These are phyloP conservation scores for Origma solitaria DNA, from an alignment of 2,113 vertebrate genomes.

Conservation along the genomic window DNA sequence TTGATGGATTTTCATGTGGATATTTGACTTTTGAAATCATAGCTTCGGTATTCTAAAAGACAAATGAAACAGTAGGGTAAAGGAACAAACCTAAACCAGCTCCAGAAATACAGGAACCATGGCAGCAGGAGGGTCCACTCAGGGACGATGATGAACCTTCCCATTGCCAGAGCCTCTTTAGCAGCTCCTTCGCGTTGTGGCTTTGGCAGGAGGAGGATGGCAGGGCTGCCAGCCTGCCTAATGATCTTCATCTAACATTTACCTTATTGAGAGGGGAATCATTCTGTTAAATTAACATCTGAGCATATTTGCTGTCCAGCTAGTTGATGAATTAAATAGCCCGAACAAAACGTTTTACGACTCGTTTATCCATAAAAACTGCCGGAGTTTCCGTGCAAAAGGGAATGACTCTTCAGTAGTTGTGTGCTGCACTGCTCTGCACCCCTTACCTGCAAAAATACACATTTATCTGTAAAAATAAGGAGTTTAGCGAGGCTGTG, in stretches of 20 bases:
- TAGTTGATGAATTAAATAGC: slow-evolving; percentile 56
- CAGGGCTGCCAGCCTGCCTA: slow-evolving; percentile 49
- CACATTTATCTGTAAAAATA: neutral
- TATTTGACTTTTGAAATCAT: neutral
- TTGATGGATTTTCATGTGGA: neutral
- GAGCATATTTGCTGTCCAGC: slow-evolving; percentile 47
- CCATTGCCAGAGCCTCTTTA: slow-evolving; percentile 24
- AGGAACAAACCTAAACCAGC: neutral
- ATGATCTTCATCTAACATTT: slow-evolving; percentile 37
- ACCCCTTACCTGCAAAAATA: neutral
- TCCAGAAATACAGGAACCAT: neutral
- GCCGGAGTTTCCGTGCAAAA: accelerated
- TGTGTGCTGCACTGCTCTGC: neutral
- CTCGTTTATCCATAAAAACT: slow-evolving; percentile 23
- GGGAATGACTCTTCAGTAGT: neutral
- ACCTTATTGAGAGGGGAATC: slow-evolving; percentile 51
- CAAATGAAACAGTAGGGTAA: neutral
- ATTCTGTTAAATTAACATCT: slow-evolving; percentile 59
- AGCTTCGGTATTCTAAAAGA: neutral
- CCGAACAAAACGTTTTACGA: slow-evolving; percentile 45
- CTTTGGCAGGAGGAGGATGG: slow-evolving; percentile 32
- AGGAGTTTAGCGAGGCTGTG: neutral
- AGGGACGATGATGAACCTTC: neutral
- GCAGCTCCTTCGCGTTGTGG: neutral
- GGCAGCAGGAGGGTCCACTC: neutral